Evolutionary conservation across 2,888 invertebrate genomes (phyloP).

Genomic region (Hedychridium roseum): DNA sequence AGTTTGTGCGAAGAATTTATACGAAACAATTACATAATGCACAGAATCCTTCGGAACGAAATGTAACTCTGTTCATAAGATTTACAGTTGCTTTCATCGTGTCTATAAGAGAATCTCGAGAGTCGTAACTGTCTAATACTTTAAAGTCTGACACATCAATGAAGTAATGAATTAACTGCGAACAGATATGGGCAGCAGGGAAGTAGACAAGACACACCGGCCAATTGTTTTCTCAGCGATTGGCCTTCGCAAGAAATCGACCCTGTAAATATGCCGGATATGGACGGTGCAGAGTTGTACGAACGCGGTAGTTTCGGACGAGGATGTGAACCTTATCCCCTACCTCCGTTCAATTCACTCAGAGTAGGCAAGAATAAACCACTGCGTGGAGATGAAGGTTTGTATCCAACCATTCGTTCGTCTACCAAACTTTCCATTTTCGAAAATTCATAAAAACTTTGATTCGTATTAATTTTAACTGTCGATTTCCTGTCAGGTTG

Average conservation of each 20-base stretch:
- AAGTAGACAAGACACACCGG: conserved; percentile 63
- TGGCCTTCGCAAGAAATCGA: conserved; percentile 75
- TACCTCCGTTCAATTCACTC: conserved; percentile 24
- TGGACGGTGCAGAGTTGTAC: conserved; percentile 76
- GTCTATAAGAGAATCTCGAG: no score
- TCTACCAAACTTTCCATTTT: not conserved
- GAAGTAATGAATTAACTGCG: no score
- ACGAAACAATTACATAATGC: no score
- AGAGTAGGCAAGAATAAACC: conserved; percentile 7
- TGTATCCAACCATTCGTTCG: not conserved
- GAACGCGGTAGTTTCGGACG: conserved; percentile 83
- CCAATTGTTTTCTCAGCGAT: conserved; percentile 82
- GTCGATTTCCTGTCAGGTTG: conserved; percentile 69
- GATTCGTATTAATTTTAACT: conserved; percentile 8
- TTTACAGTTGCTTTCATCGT: no score
- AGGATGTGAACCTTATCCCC: conserved; percentile 77
- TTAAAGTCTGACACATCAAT: no score
- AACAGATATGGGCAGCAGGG: no score
- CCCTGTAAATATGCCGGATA: conserved; percentile 68
- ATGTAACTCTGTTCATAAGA: no score
- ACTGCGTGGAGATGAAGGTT: conserved; percentile 12
- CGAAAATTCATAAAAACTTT: conserved; percentile 16
- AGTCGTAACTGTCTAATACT: no score
- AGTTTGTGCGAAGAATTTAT: no score
- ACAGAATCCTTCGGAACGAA: no score